phyloP scores from a whole-genome alignment of 2,797 vertebrate genomes.

The Mormyrops attenuatus region DNA sequence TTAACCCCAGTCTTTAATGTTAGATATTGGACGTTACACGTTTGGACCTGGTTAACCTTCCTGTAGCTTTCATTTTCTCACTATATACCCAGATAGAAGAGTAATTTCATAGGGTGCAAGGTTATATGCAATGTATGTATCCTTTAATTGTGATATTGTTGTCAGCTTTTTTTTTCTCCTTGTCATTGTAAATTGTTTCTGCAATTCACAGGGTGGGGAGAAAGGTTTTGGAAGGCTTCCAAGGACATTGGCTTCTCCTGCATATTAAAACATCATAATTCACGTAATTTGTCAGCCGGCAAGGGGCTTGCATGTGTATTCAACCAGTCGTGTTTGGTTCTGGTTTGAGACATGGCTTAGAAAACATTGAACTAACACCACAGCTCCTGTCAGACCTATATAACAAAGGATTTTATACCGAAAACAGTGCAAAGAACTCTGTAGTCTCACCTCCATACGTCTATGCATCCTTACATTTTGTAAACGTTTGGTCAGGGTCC shows the following conservation, averaged over 20 bases:
- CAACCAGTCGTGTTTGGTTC: not conserved
- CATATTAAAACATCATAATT: not conserved
- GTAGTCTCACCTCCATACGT: not conserved
- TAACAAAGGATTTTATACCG: not conserved
- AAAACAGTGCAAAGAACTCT: not conserved
- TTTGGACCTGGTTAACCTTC: not conserved
- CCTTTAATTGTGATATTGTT: not conserved
- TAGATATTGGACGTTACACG: not conserved
- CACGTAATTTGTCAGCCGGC: not conserved
- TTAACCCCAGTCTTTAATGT: not conserved
- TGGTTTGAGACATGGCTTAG: not conserved
- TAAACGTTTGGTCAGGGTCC: not conserved
- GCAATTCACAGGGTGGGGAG: constrained; percentile 46
- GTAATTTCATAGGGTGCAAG: not conserved
- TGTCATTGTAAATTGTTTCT: constrained; percentile 46
- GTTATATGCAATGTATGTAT: not conserved
- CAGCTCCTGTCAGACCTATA: not conserved
- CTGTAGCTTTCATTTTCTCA: not conserved
- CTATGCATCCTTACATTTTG: not conserved
- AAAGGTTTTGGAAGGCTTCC: constrained; percentile 27
- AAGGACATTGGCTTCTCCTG: not conserved
- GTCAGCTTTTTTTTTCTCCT: not conserved
- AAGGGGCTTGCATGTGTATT: not conserved
- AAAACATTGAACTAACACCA: not conserved
- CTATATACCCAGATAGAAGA: not conserved